These are phyloP conservation scores for Eurypyga helias DNA, from an alignment of 2,113 vertebrate species.

Conservation along the genomic window DNA sequence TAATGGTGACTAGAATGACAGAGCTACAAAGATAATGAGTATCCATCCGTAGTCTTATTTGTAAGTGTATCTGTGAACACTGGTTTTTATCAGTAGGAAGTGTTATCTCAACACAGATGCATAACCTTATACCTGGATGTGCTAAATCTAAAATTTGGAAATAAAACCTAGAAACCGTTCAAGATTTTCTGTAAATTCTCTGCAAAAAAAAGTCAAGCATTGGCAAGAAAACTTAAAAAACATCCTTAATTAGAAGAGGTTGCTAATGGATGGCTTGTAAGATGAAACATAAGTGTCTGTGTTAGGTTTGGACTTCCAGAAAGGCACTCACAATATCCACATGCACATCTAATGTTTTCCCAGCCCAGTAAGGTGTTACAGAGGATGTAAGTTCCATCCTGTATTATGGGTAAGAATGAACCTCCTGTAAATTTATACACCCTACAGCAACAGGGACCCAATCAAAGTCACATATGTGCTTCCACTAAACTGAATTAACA, in stretches of 20 bases:
- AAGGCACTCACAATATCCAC: neutral
- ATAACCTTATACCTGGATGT: neutral
- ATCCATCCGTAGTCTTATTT: neutral
- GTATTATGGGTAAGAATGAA: rapidly evolving
- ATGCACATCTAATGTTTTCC: neutral
- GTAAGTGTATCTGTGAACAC: neutral
- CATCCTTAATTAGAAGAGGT: neutral
- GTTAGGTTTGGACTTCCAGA: neutral
- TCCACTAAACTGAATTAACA: rapidly evolving
- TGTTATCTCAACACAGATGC: neutral
- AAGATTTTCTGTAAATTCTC: neutral
- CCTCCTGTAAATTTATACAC: neutral
- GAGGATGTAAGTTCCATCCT: rapidly evolving
- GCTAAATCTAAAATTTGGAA: neutral
- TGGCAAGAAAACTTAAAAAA: neutral
- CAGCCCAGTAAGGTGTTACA: neutral
- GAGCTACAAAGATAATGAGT: neutral
- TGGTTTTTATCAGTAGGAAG: neutral
- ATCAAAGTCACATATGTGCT: neutral
- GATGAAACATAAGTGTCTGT: neutral
- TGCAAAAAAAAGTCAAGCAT: neutral
- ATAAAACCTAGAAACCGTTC: neutral
- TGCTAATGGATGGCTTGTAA: neutral
- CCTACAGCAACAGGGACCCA: neutral
- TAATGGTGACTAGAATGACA: neutral